Conservation (phyloP, 2,797 vertebrate species). For the Cyprinodon diabolis region DNA sequence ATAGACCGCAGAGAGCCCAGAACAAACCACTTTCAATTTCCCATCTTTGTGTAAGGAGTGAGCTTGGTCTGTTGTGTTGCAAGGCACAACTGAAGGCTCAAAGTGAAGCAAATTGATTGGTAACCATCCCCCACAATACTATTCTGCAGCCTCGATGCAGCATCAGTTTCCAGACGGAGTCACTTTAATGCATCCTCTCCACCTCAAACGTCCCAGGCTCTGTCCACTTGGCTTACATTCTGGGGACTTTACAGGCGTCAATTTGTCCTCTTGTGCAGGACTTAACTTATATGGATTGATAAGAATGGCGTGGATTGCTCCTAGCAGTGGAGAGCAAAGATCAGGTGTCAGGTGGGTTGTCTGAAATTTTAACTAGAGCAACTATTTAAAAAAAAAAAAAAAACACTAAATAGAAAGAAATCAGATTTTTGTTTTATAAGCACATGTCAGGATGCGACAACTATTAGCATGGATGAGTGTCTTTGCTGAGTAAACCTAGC, state of each 20-base stretch:
- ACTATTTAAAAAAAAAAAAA: background rate
- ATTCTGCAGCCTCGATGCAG: conserved; percentile 44
- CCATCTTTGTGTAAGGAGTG: conserved; percentile 38
- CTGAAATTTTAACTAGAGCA: conserved; percentile 1
- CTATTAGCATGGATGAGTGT: conserved; percentile 1
- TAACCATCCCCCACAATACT: conserved; percentile 47
- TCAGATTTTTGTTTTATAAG: background rate
- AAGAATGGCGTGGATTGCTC: conserved; percentile 21
- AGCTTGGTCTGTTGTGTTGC: conserved; percentile 15
- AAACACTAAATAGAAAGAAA: background rate
- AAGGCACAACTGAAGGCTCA: conserved; percentile 36
- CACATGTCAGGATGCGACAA: conserved; percentile 8
- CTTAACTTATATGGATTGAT: conserved; percentile 19
- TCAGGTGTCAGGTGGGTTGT: background rate
- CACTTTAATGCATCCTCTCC: conserved; percentile 26
- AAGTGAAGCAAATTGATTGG: conserved; percentile 61
- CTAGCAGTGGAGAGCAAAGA: conserved; percentile 8
- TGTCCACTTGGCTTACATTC: conserved; percentile 17
- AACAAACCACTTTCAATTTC: conserved; percentile 49
- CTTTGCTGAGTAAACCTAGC: conserved; percentile 17
- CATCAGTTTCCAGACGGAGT: conserved; percentile 40
- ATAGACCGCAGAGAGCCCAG: conserved; percentile 54
- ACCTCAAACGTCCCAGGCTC: conserved; percentile 20
- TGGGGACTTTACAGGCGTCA: conserved; percentile 34
- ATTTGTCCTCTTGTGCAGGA: conserved; percentile 21